Conservation (phyloP, 2,113 vertebrate genomes). For the Seriola rivoliana region DNA sequence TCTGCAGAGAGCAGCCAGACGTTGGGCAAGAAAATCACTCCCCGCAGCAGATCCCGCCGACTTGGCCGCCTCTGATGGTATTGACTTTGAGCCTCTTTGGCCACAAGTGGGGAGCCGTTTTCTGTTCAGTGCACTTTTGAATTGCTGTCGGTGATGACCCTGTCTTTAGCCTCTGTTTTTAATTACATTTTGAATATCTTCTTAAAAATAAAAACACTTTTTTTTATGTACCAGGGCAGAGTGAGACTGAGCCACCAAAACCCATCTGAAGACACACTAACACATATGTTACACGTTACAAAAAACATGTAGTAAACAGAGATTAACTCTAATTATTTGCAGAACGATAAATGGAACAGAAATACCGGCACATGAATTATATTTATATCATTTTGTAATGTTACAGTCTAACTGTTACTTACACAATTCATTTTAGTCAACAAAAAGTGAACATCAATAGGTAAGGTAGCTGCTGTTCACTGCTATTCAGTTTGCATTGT, state of each 20-base stretch:
- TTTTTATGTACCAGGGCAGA: no score
- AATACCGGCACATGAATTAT: no score
- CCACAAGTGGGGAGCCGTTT: slow-evolving; percentile 4
- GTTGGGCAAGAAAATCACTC: slow-evolving; percentile 15
- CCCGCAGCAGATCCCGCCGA: not conserved
- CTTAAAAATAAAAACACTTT: not conserved
- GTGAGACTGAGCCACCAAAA: no score
- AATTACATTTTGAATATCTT: slow-evolving; percentile 27
- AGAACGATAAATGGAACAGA: no score
- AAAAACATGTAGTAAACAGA: no score
- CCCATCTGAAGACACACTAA: no score
- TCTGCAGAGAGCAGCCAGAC: slow-evolving; percentile 42
- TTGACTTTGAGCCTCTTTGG: slow-evolving; percentile 33
- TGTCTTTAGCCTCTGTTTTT: slow-evolving; percentile 7
- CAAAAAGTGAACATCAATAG: not conserved
- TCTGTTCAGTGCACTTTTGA: slow-evolving; percentile 13
- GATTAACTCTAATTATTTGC: no score
- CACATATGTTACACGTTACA: no score
- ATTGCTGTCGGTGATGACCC: not conserved
- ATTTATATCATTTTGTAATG: no score
- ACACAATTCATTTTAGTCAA: not conserved
- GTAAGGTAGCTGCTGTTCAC: not conserved
- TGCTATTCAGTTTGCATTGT: not conserved
- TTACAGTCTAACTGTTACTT: no score
- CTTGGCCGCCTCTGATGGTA: slow-evolving; percentile 19